These are phyloP conservation scores for Cariama cristata DNA, from an alignment of 2,113 vertebrate species.

Conservation along the genomic window DNA sequence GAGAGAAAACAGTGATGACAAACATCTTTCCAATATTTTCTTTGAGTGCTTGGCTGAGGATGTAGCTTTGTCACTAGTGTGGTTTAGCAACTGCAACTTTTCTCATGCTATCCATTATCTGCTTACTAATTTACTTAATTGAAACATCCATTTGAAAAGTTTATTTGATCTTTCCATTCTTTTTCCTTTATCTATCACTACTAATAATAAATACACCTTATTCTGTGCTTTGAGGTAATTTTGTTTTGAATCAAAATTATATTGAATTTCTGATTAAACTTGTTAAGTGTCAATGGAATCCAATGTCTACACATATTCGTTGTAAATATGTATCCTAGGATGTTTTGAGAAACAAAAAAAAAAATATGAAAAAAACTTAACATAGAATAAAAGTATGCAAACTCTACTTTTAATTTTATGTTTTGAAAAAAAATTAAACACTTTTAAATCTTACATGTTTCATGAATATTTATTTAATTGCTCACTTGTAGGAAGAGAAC, in stretches of 20 bases:
- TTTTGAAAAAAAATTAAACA: not conserved
- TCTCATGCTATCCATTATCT: not conserved
- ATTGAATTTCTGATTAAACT: not conserved
- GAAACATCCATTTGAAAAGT: not conserved
- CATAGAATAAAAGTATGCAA: not conserved
- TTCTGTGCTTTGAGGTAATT: not conserved
- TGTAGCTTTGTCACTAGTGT: not conserved
- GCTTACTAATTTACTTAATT: not conserved
- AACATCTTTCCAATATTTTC: not conserved
- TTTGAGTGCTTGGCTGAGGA: not conserved
- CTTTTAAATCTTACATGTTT: not conserved
- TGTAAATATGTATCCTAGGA: not conserved
- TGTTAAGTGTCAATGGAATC: not conserved
- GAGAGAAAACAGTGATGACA: not conserved
- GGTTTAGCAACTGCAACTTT: not conserved
- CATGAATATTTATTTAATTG: not conserved
- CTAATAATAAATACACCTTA: not conserved
- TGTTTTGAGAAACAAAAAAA: not conserved
- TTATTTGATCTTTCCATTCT: not conserved
- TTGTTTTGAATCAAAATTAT: not conserved
- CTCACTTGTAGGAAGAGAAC: not conserved
- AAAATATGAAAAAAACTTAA: not conserved
- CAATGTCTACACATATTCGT: not conserved
- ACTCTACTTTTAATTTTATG: not conserved
- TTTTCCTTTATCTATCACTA: not conserved